Percentiles rank a stretch among this genome's conserved stretches.
phyloP scores from a whole-genome alignment of 1,140 invertebrate genomes.

The Calephelis nemesis region DNA sequence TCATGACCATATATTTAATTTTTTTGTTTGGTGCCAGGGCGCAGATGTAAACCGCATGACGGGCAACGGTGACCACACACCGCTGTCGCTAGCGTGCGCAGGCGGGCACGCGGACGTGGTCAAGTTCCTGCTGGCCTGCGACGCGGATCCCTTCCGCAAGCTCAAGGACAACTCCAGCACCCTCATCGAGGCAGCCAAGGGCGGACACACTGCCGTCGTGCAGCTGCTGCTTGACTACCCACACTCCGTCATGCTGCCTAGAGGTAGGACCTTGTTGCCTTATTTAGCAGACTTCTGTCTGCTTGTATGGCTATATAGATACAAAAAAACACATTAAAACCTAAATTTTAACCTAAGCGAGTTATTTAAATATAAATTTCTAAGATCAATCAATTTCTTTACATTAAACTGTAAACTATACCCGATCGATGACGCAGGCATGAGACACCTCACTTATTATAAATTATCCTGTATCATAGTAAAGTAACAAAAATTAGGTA shows the following conservation, averaged over 20 bases:
- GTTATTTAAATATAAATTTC: too few relatives aligned
- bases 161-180: slow-evolving; percentile 99
- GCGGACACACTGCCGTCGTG: slow-evolving; percentile 97
- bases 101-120: slow-evolving; percentile 96
- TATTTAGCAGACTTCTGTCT: background rate
- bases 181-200: slow-evolving; percentile 98
- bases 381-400: too few relatives aligned
- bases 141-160: slow-evolving; percentile 97
- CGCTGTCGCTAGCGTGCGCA: slow-evolving; percentile 97
- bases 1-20: background rate
- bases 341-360: too few relatives aligned
- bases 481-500: too few relatives aligned
- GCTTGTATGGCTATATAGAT: too few relatives aligned
- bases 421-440: too few relatives aligned
- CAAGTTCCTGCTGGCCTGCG: slow-evolving; percentile 92
- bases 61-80: slow-evolving; percentile 98
- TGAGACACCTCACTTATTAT: too few relatives aligned
- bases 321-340: too few relatives aligned
- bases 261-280: slow-evolving; percentile 38
- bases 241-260: slow-evolving; percentile 87
- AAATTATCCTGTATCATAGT: too few relatives aligned
- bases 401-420: too few relatives aligned
- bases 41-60: slow-evolving; percentile 97
- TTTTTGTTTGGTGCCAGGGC: slow-evolving; percentile 67
- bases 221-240: slow-evolving; percentile 97